Conservation (phyloP, 2,797 vertebrate species). For the Coracias cyanogaster region DNA sequence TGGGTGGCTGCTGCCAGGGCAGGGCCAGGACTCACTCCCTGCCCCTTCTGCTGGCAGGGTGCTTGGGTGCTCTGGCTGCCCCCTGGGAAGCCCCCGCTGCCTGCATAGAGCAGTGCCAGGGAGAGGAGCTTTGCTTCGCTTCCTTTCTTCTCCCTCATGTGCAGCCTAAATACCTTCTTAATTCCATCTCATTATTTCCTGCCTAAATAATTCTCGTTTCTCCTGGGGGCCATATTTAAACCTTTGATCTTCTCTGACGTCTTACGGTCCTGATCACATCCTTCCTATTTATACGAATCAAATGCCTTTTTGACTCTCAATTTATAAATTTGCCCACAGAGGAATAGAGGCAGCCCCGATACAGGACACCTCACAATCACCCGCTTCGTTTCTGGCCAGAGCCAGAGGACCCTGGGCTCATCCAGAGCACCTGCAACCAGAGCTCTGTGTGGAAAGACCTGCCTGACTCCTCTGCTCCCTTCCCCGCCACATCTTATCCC, state of each 20-base stretch:
- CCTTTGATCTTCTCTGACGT: constrained; percentile 70
- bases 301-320: constrained; percentile 29
- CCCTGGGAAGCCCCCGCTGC: neutral
- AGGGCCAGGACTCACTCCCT: neutral
- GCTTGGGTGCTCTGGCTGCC: neutral
- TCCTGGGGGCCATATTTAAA: constrained; percentile 29
- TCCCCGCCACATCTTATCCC: neutral
- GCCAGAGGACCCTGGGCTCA: neutral
- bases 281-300: constrained; percentile 52
- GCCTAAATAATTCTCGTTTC: constrained; percentile 51
- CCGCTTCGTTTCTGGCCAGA: rapidly evolving
- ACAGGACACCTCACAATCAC: neutral
- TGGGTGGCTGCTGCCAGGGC: neutral
- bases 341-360: neutral
- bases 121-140: neutral
- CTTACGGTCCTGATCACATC: constrained; percentile 23
- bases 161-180: constrained; percentile 51
- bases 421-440: neutral
- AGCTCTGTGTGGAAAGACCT: rapidly evolving
- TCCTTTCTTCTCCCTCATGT: neutral
- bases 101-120: rapidly evolving
- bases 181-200: constrained; percentile 69
- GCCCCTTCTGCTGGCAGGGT: neutral
- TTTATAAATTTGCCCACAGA: constrained; percentile 20
- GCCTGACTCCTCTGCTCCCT: neutral